Conservation (phyloP, 1,140 invertebrate species). For the Scaptomyza pallida region DNA sequence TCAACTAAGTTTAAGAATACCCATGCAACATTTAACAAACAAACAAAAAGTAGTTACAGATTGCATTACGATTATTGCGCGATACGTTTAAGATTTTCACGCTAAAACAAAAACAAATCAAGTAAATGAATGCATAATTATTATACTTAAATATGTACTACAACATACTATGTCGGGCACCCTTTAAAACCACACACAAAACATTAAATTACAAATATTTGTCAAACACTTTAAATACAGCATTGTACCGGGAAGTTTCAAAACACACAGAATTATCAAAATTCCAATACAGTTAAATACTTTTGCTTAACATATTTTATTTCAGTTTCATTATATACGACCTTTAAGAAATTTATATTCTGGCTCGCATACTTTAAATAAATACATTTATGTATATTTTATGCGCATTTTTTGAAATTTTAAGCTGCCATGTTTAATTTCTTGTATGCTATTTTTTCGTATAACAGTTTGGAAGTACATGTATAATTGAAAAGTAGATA, state of each 20-base stretch:
- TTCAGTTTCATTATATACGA: neutral
- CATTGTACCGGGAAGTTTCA: neutral
- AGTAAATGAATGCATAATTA: neutral
- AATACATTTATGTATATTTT: constrained; percentile 19
- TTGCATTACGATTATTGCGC: constrained; percentile 38
- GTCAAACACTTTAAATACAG: constrained; percentile 5
- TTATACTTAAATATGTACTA: neutral
- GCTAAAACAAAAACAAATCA: neutral
- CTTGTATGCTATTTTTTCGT: constrained; percentile 7
- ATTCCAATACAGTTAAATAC: constrained; percentile 19
- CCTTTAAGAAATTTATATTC: constrained; percentile 9
- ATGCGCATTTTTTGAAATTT: constrained; percentile 25
- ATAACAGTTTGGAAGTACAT: constrained; percentile 24
- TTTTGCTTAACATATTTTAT: constrained; percentile 35
- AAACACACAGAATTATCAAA: constrained; percentile 5
- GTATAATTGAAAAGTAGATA: too few species aligned
- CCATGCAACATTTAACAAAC: constrained; percentile 12
- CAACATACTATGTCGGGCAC: constrained; percentile 1
- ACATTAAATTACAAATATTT: constrained; percentile 11
- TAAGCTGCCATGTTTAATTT: constrained; percentile 12
- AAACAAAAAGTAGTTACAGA: constrained; percentile 13
- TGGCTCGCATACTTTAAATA: constrained; percentile 22
- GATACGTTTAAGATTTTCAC: constrained; percentile 35
- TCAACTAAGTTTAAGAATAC: constrained; percentile 36
- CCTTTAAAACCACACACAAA: neutral